A percentile compares a stretch with the other conserved stretches of the same genome.
phyloP scores from a whole-genome alignment of 2,113 vertebrate species.

The Leptocoma aspasia region DNA sequence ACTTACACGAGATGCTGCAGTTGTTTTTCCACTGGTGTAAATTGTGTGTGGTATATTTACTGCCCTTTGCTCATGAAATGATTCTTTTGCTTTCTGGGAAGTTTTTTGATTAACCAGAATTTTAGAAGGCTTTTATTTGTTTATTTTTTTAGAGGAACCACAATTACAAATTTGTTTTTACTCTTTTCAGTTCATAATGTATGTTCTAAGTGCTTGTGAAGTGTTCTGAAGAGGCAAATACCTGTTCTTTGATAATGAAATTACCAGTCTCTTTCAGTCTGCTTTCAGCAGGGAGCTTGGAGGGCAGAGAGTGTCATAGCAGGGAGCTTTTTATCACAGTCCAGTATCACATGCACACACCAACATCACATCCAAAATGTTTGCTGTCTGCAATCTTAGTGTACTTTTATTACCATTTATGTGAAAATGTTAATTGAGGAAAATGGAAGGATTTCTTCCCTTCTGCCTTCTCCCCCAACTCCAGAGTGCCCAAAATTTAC shows the following conservation, averaged over 20 bases:
- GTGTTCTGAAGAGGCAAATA: background rate
- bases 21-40: background rate
- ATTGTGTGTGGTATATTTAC: background rate
- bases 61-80: background rate
- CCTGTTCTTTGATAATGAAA: background rate
- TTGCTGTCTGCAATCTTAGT: background rate
- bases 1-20: background rate
- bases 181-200: background rate
- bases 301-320: background rate
- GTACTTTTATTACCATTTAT: background rate
- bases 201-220: background rate
- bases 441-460: background rate
- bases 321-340: background rate
- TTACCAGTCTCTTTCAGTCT: background rate
- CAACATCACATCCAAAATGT: background rate
- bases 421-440: background rate
- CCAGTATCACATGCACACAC: background rate
- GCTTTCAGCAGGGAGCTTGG: background rate
- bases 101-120: background rate
- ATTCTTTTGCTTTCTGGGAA: background rate
- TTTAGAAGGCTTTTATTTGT: background rate
- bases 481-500: background rate
- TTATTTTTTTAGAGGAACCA: background rate
- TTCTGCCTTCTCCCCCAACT: background rate
- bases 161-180: background rate